These are phyloP conservation scores for Sweltsa coloradensis DNA, from an alignment of 1,140 invertebrate species.

Conservation along the genomic window DNA sequence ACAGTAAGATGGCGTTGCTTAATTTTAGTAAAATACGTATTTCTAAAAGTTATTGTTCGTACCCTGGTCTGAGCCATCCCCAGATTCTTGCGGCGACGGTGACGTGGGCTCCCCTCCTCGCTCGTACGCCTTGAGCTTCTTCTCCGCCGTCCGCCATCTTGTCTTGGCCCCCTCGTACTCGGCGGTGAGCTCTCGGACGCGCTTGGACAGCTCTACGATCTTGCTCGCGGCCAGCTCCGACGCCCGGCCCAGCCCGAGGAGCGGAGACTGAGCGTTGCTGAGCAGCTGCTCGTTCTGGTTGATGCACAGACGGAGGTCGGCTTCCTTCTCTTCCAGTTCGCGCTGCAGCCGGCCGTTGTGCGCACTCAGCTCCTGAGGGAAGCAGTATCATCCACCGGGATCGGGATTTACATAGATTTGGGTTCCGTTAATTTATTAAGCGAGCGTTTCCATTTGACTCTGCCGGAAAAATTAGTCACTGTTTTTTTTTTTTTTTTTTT, in stretches of 20 bases:
- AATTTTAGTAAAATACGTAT: no score
- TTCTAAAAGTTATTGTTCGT: no score
- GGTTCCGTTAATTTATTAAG: no score
- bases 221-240: slow-evolving; percentile 25
- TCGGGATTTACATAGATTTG: no score
- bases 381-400: no score
- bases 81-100: no score
- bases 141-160: slow-evolving; percentile 27
- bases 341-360: background rate
- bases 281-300: background rate
- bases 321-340: background rate
- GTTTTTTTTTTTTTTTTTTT: no score
- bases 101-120: background rate
- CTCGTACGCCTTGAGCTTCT: slow-evolving; percentile 20
- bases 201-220: slow-evolving; percentile 34
- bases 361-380: background rate
- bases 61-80: no score
- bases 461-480: no score
- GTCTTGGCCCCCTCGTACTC: slow-evolving; percentile 30
- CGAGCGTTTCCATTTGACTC: no score
- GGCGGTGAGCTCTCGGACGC: slow-evolving; percentile 29
- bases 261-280: background rate
- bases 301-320: background rate
- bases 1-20: no score
- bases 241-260: slow-evolving; percentile 1